Percentiles rank a stretch among this genome's conserved stretches.
Conservation (phyloP, 2,113 vertebrate species). For the Ahaetulla prasina region DNA sequence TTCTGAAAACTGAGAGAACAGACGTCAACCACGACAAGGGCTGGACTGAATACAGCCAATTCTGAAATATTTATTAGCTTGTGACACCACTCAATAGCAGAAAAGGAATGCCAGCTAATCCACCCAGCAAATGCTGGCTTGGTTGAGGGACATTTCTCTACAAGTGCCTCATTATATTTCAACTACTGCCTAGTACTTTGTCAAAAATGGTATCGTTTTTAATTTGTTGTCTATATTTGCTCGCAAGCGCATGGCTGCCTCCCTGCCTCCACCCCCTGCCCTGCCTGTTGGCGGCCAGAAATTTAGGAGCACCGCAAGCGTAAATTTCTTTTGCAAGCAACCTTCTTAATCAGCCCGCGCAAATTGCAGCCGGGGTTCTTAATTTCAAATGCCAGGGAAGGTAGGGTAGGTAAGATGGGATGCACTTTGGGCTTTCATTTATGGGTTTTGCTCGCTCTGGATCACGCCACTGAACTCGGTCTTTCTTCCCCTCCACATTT, state of each 20-base stretch:
- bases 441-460: background rate
- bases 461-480: background rate
- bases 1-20: slow-evolving; percentile 89
- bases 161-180: slow-evolving; percentile 74
- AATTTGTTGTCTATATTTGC: slow-evolving; percentile 61
- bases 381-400: background rate
- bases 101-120: slow-evolving; percentile 84
- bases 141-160: slow-evolving; percentile 71
- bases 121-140: slow-evolving; percentile 73
- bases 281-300: slow-evolving; percentile 35
- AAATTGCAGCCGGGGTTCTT: background rate
- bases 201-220: slow-evolving; percentile 66
- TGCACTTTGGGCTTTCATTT: background rate
- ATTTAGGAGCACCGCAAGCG: slow-evolving; percentile 34
- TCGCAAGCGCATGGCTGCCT: slow-evolving; percentile 43
- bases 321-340: slow-evolving; percentile 21
- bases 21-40: slow-evolving; percentile 85
- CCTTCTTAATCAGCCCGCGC: background rate
- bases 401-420: background rate
- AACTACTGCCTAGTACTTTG: slow-evolving; percentile 55
- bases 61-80: slow-evolving; percentile 99
- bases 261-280: no score
- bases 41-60: slow-evolving; percentile 88
- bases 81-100: slow-evolving; percentile 79
- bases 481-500: background rate